Percentiles rank a stretch among this genome's conserved stretches.
Evolutionary conservation across 2,888 invertebrate genomes (phyloP).

Genomic region (Acrobasis suavella): DNA sequence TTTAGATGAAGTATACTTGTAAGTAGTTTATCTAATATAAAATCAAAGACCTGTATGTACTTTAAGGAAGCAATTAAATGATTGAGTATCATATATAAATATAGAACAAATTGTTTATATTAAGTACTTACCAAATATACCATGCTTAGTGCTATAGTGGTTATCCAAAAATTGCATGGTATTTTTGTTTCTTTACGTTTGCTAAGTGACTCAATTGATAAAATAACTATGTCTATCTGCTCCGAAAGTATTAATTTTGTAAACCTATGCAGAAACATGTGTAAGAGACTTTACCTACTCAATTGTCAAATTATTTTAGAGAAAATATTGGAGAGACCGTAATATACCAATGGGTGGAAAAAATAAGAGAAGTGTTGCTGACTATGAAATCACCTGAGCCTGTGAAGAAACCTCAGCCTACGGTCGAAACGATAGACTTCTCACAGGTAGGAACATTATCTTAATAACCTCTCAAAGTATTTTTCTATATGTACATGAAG

Average conservation of each 20-base stretch:
- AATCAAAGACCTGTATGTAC: no score
- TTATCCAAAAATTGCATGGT: neutral
- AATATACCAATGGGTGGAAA: conserved; percentile 89
- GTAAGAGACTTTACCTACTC: no score
- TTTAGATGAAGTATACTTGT: conserved; percentile 86
- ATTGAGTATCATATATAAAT: no score
- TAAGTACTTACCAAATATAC: no score
- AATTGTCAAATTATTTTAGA: conserved; percentile 61
- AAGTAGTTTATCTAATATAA: no score
- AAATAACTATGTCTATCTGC: no score
- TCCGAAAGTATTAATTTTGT: no score
- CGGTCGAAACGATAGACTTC: conserved; percentile 49
- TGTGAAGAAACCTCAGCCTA: conserved; percentile 42
- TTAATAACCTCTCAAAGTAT: conserved; percentile 9
- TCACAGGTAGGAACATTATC: conserved; percentile 46
- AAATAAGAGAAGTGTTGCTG: conserved; percentile 83
- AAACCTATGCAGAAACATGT: no score
- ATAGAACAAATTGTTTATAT: no score
- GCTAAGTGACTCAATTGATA: no score
- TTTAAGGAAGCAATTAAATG: no score
- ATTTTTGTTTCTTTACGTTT: no score
- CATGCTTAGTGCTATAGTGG: neutral
- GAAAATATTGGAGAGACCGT: conserved; percentile 87
- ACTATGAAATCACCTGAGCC: conserved; percentile 49
- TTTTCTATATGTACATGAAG: neutral